phyloP scores from a whole-genome alignment of 92 coral and sea anemone species.

The Phymanthus crucifer region DNA sequence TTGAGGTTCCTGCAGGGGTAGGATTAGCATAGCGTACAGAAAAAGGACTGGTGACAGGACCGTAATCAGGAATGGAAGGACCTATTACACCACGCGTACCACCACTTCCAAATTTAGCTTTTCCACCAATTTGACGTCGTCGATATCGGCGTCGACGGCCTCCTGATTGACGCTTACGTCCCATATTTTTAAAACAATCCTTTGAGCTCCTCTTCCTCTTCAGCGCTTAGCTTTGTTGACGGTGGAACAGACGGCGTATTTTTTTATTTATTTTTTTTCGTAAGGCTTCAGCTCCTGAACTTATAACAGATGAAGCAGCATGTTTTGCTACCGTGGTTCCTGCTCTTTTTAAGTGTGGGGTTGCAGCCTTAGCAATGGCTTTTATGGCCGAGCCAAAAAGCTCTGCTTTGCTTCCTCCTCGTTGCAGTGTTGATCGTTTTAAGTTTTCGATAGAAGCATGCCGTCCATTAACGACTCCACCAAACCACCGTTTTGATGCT shows the following conservation, averaged over 20 bases:
- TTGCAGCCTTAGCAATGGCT: neutral
- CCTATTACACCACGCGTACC: neutral
- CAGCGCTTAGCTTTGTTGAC: no score
- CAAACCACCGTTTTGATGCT: neutral
- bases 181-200: no score
- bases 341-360: neutral
- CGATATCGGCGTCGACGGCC: neutral
- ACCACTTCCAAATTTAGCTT: no score
- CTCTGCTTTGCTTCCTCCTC: constrained; percentile 11
- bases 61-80: neutral
- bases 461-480: neutral
- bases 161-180: neutral
- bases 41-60: neutral
- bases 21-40: neutral
- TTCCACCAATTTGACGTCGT: neutral
- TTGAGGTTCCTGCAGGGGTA: neutral
- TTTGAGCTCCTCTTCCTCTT: neutral
- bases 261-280: neutral
- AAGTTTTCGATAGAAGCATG: neutral
- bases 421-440: neutral
- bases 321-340: neutral
- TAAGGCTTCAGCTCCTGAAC: neutral
- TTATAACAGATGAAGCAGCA: neutral
- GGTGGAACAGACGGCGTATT: no score
- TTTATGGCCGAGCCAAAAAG: neutral